These are phyloP conservation scores for Bucorvus abyssinicus DNA, from an alignment of 2,797 vertebrate species.

Conservation along the genomic window DNA sequence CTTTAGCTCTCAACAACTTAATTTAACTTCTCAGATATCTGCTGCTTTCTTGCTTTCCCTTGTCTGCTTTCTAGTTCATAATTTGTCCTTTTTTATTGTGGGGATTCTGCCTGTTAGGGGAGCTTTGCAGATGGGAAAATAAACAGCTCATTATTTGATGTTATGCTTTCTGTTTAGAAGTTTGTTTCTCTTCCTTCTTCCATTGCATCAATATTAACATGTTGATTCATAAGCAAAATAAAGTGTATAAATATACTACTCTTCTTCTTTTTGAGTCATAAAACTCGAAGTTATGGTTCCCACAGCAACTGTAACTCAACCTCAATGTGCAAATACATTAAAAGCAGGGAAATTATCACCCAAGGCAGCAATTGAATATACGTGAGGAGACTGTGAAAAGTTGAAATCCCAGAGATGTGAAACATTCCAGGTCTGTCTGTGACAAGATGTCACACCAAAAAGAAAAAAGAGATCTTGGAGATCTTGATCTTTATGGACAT, in stretches of 20 bases:
- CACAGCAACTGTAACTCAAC: constrained; percentile 55
- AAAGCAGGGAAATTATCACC: constrained; percentile 26
- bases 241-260: background rate
- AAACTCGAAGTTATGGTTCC: constrained; percentile 55
- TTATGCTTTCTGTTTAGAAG: background rate
- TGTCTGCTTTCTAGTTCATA: background rate
- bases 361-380: background rate
- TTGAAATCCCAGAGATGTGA: constrained; percentile 4
- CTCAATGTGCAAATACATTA: constrained; percentile 38
- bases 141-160: background rate
- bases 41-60: background rate
- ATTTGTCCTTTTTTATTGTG: background rate
- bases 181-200: constrained; percentile 29
- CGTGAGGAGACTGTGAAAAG: background rate
- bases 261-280: constrained; percentile 33
- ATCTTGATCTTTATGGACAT: background rate
- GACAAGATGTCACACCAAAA: background rate
- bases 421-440: background rate
- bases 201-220: constrained; percentile 8
- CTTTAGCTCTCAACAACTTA: background rate
- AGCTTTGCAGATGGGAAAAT: background rate
- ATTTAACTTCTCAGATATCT: background rate
- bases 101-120: background rate
- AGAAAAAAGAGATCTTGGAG: background rate
- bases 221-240: constrained; percentile 48